Evolutionary conservation across 2,113 vertebrate genomes (phyloP), one percentile per base, ranked within the genome.

Genomic region (Myanophis thanlyinensis): DNA sequence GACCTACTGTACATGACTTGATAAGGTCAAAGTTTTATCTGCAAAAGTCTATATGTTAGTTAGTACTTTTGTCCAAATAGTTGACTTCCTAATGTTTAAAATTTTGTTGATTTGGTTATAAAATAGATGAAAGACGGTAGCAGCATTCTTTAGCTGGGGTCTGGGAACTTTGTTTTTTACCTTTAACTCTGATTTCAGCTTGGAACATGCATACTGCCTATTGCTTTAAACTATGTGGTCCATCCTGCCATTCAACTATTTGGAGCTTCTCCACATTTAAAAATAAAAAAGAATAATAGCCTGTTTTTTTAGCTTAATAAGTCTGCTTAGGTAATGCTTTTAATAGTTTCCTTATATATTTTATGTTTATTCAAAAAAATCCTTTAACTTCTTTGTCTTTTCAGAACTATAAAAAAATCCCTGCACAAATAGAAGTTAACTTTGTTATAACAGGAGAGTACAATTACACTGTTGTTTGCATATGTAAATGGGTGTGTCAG

Each of bases 401-500:
- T 40, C 22, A 80, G 54, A 80, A 80, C 20, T 8, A 47, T 89
- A 49, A 89, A 59, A 89, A 84, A 89, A 84, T n/a, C 35, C 18
- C 48, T 25, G 30, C 59, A 52, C 53, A 89, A 48, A 67, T 5
- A 59, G 52, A 52, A 85, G 89, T 93, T 95, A 90, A 95, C 93
- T 51, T 88, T 18, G n/a, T 85, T 88, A 73, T 90, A 91, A 25
- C 52, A 80, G 59, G 89, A 91, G 89, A 87, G 91, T 92, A 91
- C 5, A 90, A 84, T 93, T 5, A 52, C 3, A 89, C 51, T 40
- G 0, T 9, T 96, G 95, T 95, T 94, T 96, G 96, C 96, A 96
- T 95, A 88, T 96, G 87, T 95, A 93, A 90, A 94, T 91, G 95
- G 93, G 92, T 90, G 94, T 91, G 95, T 86, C 95, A n/a, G 23